Evolutionary conservation across 2,888 invertebrate species (phyloP), one percentile per base, ranked within the genome.

Genomic region (Pristionchus japonicus): DNA sequence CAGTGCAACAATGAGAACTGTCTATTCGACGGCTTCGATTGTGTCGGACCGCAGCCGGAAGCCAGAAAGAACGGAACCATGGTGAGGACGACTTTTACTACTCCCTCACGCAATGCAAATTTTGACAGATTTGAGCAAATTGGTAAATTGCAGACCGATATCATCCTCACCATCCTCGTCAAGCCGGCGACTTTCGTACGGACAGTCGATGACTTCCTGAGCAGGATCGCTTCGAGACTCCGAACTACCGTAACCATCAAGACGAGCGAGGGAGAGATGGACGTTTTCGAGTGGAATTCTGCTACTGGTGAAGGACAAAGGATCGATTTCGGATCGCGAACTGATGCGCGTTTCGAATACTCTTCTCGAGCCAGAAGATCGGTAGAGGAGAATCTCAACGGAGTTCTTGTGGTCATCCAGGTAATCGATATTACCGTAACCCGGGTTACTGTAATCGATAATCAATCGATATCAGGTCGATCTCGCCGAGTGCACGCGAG

Each of bases 11-110:
- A 97, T 47, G 96, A 97, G n/a, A 97, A 97, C 90, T 99, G 99
- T 94, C 96, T 99, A 15, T 99, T 97, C 94, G 99, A 99, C 93
- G 99, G 99, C 0, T 96, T 97, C 90, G 99, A 99, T 94, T 99
- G 99, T 93, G 97, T 97, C 91, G 96, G 91, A 6, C 84, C 89
- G 7, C 83, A 89, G 1, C 64, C 89, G 20, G 61, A 64, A 20
- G 86, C 3, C 11, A 13, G 64, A 77, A 52, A 47, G 37, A 84
- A 80, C 37, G 20, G 83, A 37, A 49, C 88, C 40, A 23, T 85
- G 64, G 49, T 84, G 57, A 57, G 88, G 88, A n/a, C n/a, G n/a
- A n/a, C n/a, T n/a, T 89, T 85, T n/a, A 31, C 86, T 74, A 74
- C 13, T 70, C 37, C 7, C 37, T 11, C 47, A 84, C 70, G 57